Conservation (phyloP, 2,888 invertebrate genomes). For the Drosophila vallismaia region DNA sequence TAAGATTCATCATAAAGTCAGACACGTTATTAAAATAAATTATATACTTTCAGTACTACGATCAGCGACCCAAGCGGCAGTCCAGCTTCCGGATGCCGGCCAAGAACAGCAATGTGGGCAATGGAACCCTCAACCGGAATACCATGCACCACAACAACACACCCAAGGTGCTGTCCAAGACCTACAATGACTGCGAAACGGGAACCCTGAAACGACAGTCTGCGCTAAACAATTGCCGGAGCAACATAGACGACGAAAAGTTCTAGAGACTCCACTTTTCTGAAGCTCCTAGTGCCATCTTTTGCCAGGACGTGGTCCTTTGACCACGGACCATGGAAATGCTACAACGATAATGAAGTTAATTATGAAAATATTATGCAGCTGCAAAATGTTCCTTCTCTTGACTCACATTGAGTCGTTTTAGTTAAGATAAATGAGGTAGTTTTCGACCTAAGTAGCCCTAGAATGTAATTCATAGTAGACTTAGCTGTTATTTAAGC, state of each 20-base stretch:
- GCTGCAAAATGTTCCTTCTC: slow-evolving; percentile 67
- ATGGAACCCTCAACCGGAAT: slow-evolving; percentile 85
- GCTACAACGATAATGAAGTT: slow-evolving; percentile 51
- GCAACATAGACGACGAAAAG: slow-evolving; percentile 83
- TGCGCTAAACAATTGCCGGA: slow-evolving; percentile 86
- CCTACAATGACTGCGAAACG: slow-evolving; percentile 90
- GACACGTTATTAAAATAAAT: not conserved
- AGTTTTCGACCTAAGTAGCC: slow-evolving; percentile 42
- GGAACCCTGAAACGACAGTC: slow-evolving; percentile 91
- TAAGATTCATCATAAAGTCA: slow-evolving; percentile 16
- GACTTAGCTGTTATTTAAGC: not conserved
- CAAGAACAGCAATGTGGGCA: slow-evolving; percentile 73
- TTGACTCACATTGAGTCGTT: slow-evolving; percentile 78
- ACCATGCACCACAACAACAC: slow-evolving; percentile 87
- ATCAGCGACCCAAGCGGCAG: slow-evolving; percentile 86
- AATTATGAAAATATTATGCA: slow-evolving; percentile 52
- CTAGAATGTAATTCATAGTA: slow-evolving; percentile 3
- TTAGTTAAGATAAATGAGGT: slow-evolving; percentile 38
- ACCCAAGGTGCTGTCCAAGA: slow-evolving; percentile 88
- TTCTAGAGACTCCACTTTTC: slow-evolving; percentile 65
- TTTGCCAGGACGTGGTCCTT: slow-evolving; percentile 43
- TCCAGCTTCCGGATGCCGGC: slow-evolving; percentile 87
- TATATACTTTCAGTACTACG: slow-evolving; percentile 79
- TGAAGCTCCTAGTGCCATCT: slow-evolving; percentile 57
- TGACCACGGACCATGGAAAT: slow-evolving; percentile 38